Percentiles rank a stretch among this genome's conserved stretches.
These are phyloP conservation scores for Tretioscincus oriximinensis DNA, from an alignment of 2,113 vertebrate genomes.

Conservation along the genomic window DNA sequence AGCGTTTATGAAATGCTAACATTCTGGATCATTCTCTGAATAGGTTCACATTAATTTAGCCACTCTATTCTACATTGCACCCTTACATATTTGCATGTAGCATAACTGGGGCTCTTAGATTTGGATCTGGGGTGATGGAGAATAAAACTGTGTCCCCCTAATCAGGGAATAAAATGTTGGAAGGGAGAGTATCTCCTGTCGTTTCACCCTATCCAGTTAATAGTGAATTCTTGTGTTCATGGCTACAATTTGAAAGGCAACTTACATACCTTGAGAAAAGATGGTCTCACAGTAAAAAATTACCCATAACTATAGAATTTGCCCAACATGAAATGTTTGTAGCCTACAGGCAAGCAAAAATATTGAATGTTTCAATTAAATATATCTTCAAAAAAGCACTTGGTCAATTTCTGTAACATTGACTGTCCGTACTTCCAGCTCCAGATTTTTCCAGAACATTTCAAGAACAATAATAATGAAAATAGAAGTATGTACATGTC, in stretches of 20 bases:
- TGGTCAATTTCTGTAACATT: neutral
- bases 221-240: neutral
- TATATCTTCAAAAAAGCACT: neutral
- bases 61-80: neutral
- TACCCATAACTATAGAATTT: neutral
- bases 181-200: neutral
- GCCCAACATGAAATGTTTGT: neutral
- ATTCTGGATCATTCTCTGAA: neutral
- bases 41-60: neutral
- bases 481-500: neutral
- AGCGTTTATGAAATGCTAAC: neutral
- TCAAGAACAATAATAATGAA: neutral
- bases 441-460: neutral
- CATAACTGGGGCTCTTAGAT: no score
- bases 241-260: neutral
- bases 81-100: no score
- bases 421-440: neutral
- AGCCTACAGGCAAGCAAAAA: constrained; percentile 10
- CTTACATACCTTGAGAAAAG: neutral
- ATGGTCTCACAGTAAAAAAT: neutral
- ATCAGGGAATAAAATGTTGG: neutral
- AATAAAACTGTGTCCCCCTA: neutral
- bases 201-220: neutral
- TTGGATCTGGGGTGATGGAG: neutral
- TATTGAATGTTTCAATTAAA: neutral